phyloP scores from a whole-genome alignment of 2,888 invertebrate species.

The Gisinianus flammeolus region DNA sequence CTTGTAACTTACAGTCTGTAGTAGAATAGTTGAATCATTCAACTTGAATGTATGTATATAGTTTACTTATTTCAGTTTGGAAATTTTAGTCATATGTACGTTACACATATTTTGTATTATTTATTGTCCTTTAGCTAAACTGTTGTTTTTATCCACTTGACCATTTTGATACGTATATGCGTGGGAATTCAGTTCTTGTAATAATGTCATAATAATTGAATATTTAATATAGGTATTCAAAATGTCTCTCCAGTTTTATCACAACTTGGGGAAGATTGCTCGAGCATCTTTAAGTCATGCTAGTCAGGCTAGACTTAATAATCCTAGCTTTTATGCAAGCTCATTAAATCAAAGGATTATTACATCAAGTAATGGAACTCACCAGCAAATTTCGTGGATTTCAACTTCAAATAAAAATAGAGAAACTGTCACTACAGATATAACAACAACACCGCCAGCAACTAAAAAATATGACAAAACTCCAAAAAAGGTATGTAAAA shows the following conservation, averaged over 20 bases:
- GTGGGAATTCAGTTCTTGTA: too few species aligned
- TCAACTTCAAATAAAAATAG: slow-evolving; percentile 52
- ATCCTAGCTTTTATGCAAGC: slow-evolving; percentile 9
- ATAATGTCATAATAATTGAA: too few species aligned
- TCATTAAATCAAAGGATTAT: background rate
- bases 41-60: too few species aligned
- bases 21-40: too few species aligned
- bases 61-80: too few species aligned
- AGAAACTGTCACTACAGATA: slow-evolving; percentile 40
- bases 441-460: slow-evolving; percentile 2
- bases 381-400: slow-evolving; percentile 39
- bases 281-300: slow-evolving; percentile 9
- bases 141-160: too few species aligned
- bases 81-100: too few species aligned
- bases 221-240: too few species aligned
- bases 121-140: too few species aligned
- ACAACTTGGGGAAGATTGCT: slow-evolving; percentile 15
- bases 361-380: background rate
- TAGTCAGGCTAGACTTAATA: slow-evolving; percentile 5
- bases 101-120: too few species aligned
- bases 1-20: too few species aligned
- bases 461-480: background rate
- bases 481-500: slow-evolving; percentile 20
- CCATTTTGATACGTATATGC: too few species aligned
- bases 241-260: slow-evolving; percentile 19